A percentile compares a stretch with the other conserved stretches of the same genome.
Conservation (phyloP, 2,888 invertebrate genomes). For the Drosophila differens region DNA sequence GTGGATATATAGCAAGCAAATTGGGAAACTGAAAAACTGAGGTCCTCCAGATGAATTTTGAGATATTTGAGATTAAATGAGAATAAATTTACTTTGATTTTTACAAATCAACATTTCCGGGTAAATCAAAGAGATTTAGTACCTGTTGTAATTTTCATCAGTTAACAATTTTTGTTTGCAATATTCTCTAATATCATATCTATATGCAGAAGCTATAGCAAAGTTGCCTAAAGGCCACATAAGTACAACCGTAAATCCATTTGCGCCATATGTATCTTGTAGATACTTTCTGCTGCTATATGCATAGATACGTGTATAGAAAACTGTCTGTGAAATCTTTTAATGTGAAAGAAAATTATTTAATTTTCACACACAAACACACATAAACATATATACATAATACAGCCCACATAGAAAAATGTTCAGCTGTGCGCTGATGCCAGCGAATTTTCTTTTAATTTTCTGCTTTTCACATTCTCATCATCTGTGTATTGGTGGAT, state of each 20-base stretch:
- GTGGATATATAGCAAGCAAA: neutral
- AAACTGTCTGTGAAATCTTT: conserved; percentile 66
- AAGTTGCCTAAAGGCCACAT: conserved; percentile 59
- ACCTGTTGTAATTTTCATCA: neutral
- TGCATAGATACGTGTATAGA: conserved; percentile 48
- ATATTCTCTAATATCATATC: conserved; percentile 1
- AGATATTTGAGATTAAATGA: neutral
- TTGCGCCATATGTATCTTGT: conserved; percentile 75
- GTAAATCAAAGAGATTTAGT: neutral
- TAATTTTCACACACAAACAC: conserved; percentile 69
- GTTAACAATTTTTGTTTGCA: conserved; percentile 1
- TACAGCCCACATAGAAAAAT: conserved; percentile 30
- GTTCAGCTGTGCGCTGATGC: conserved; percentile 44
- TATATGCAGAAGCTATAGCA: neutral
- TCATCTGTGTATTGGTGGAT: conserved; percentile 15
- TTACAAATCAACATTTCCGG: neutral
- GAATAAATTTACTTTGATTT: neutral
- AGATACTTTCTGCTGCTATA: conserved; percentile 59
- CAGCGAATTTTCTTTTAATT: conserved; percentile 51
- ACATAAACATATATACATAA: conserved; percentile 11
- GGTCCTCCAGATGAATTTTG: neutral
- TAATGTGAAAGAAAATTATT: conserved; percentile 81
- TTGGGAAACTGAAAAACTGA: neutral
- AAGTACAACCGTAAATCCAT: conserved; percentile 64
- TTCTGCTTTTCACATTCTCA: conserved; percentile 29